Evolutionary conservation across 1,140 invertebrate genomes (phyloP).

Genomic region (Limonius californicus): DNA sequence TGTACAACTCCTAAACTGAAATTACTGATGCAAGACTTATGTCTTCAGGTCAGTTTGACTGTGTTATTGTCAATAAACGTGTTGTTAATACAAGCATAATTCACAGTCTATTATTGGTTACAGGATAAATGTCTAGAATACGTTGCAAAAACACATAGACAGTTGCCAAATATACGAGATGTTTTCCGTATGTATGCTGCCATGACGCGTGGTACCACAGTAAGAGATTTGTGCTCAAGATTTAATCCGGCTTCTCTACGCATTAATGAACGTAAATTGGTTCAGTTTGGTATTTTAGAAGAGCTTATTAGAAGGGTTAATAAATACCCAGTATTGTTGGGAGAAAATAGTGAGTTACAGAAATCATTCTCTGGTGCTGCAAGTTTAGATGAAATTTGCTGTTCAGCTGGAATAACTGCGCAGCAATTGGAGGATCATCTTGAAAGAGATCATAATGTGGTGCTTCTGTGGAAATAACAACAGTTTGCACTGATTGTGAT

Average conservation of each 20-base stretch:
- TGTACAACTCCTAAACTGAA: conserved; percentile 79
- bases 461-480: conserved; percentile 80
- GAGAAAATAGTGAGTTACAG: conserved; percentile 51
- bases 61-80: too few species aligned
- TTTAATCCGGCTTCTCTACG: conserved; percentile 68
- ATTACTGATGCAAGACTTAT: conserved; percentile 62
- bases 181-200: conserved; percentile 78
- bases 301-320: conserved; percentile 80
- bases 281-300: conserved; percentile 87
- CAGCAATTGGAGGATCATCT: conserved; percentile 81
- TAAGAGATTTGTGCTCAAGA: conserved; percentile 79
- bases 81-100: too few species aligned
- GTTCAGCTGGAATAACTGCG: conserved; percentile 73
- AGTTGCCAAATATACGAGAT: conserved; percentile 66
- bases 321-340: conserved; percentile 65
- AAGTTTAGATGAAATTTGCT: conserved; percentile 87
- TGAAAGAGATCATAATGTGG: conserved; percentile 79
- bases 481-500: background rate
- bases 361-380: conserved; percentile 75
- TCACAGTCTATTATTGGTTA: too few species aligned
- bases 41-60: conserved; percentile 52
- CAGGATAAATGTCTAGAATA: conserved; percentile 39
- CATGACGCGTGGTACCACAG: conserved; percentile 80
- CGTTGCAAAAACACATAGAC: conserved; percentile 42
- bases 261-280: conserved; percentile 81